A percentile compares a stretch with the other conserved stretches of the same genome.
Conservation (phyloP, 2,797 vertebrate genomes). For the Coendou prehensilis region DNA sequence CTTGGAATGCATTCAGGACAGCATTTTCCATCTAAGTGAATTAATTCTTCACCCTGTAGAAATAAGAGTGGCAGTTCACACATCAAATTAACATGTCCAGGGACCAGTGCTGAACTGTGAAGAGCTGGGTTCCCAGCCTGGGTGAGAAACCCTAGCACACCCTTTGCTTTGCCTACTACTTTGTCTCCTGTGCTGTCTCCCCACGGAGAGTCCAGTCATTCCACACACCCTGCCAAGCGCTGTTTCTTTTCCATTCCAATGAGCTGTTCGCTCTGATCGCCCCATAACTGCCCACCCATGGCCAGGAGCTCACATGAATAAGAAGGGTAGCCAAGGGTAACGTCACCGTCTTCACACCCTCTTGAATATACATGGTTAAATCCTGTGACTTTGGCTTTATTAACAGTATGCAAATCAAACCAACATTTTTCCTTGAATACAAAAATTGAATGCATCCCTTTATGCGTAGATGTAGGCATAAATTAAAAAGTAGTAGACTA, state of each 20-base stretch:
- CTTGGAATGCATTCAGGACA: slow-evolving; percentile 94
- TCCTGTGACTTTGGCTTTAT: background rate
- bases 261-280: background rate
- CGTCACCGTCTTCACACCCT: background rate
- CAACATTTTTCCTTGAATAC: slow-evolving; percentile 51
- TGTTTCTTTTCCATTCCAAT: background rate
- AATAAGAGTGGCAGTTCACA: slow-evolving; percentile 75
- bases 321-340: background rate
- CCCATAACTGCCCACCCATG: background rate
- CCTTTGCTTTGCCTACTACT: slow-evolving; percentile 64
- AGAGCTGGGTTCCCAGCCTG: slow-evolving; percentile 74
- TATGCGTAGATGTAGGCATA: background rate
- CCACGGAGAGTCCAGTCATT: background rate
- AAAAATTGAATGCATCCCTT: slow-evolving; percentile 38
- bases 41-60: slow-evolving; percentile 93
- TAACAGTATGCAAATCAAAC: slow-evolving; percentile 27
- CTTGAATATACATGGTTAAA: background rate
- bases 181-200: slow-evolving; percentile 19
- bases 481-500: slow-evolving; percentile 52
- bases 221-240: background rate
- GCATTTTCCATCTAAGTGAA: slow-evolving; percentile 93
- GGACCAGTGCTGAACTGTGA: slow-evolving; percentile 71
- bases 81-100: slow-evolving; percentile 68
- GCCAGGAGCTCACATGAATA: background rate
- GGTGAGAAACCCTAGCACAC: slow-evolving; percentile 72